phyloP scores from a whole-genome alignment of 2,113 vertebrate species.

The Hipposideros armiger region DNA sequence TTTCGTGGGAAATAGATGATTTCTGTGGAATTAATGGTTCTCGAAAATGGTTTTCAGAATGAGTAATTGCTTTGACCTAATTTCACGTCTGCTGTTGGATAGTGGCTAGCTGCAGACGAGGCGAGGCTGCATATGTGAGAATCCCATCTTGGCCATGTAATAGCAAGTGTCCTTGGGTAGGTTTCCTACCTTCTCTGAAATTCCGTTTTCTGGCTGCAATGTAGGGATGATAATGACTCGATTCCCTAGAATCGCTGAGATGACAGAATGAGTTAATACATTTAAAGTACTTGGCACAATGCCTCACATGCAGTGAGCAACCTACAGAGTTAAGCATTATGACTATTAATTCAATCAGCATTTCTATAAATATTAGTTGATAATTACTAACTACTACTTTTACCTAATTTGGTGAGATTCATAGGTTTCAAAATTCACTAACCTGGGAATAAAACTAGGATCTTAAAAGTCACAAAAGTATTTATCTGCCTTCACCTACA shows the following conservation, averaged over 20 bases:
- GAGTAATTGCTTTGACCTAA: neutral
- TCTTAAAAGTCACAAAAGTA: neutral
- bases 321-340: neutral
- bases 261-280: neutral
- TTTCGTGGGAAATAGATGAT: constrained; percentile 16
- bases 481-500: neutral
- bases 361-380: neutral
- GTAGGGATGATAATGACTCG: neutral
- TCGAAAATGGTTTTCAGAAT: neutral
- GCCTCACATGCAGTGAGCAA: neutral
- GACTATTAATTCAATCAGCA: neutral
- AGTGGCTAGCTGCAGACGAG: neutral
- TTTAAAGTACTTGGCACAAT: neutral
- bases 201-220: neutral
- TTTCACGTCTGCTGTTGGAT: neutral
- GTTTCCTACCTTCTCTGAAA: neutral
- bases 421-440: neutral
- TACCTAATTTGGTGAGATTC: neutral
- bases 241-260: neutral
- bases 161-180: neutral
- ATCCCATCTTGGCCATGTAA: neutral
- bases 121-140: neutral
- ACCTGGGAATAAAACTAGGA: neutral
- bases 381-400: constrained; percentile 7
- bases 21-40: constrained; percentile 29